A percentile compares a stretch with the other conserved stretches of the same genome.
Conservation (phyloP, 2,888 invertebrate genomes). For the Dicycla oo region DNA sequence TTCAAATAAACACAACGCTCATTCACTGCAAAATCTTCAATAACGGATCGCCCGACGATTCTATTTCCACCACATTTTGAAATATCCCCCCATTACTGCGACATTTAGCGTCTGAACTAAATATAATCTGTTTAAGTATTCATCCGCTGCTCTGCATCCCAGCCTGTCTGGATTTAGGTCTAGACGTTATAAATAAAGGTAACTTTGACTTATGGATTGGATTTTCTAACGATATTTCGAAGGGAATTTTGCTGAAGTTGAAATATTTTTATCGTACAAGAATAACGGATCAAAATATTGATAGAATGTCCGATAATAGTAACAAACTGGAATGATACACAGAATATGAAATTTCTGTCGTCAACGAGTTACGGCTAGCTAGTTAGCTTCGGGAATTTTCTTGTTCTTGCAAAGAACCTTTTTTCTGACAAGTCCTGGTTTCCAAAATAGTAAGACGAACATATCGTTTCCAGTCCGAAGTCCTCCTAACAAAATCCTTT, state of each 20-base stretch:
- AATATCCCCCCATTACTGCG: constrained; percentile 43
- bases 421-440: too few species aligned
- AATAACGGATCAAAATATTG: not conserved
- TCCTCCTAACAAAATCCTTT: not conserved
- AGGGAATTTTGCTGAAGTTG: constrained; percentile 3
- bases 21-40: constrained; percentile 37
- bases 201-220: constrained; percentile 39
- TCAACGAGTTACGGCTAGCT: too few species aligned
- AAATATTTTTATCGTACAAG: constrained; percentile 16
- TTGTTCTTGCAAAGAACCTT: not conserved
- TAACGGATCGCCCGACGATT: constrained; percentile 22
- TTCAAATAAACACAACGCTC: constrained; percentile 24
- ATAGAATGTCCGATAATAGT: not conserved
- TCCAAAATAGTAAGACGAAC: too few species aligned
- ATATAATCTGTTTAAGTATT: constrained; percentile 58
- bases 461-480: not conserved
- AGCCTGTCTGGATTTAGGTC: constrained; percentile 71
- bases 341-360: not conserved
- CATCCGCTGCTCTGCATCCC: constrained; percentile 52
- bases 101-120: constrained; percentile 59
- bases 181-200: constrained; percentile 68
- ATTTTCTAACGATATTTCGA: constrained; percentile 18
- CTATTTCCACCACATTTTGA: constrained; percentile 45
- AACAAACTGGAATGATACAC: not conserved
- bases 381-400: not conserved